phyloP scores from a whole-genome alignment of 2,113 vertebrate genomes.

The Ahaetulla prasina region DNA sequence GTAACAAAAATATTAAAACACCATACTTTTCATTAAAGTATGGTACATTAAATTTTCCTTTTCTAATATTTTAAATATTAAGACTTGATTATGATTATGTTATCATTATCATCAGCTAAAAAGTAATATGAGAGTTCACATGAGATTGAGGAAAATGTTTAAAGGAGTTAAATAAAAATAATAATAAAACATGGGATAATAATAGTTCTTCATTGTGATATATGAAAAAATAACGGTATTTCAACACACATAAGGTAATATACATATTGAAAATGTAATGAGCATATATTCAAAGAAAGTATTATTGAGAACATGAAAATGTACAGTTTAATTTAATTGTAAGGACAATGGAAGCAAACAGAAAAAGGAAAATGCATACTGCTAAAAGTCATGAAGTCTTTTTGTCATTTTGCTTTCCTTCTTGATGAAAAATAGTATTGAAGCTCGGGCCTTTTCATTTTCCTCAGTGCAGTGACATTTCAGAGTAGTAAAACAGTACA shows the following conservation, averaged over 20 bases:
- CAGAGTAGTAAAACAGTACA: slow-evolving; percentile 59
- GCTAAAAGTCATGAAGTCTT: not conserved
- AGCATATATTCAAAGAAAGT: slow-evolving; percentile 36
- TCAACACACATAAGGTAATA: slow-evolving; percentile 10
- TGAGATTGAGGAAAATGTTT: not conserved
- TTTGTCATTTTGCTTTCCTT: not conserved
- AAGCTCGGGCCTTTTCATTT: slow-evolving; percentile 37
- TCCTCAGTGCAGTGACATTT: slow-evolving; percentile 60
- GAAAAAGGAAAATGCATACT: slow-evolving; percentile 2
- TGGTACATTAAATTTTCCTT: not conserved
- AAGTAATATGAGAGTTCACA: not conserved
- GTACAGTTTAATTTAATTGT: slow-evolving; percentile 32
- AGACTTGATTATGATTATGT: not conserved
- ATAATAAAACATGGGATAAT: not conserved
- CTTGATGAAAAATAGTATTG: slow-evolving; percentile 41
- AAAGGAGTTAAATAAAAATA: not conserved
- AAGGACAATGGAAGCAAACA: slow-evolving; percentile 23
- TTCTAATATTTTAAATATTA: not conserved
- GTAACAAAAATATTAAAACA: not conserved
- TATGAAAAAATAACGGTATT: slow-evolving; percentile 18
- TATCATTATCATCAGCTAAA: not conserved
- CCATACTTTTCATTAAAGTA: not conserved
- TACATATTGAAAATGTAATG: slow-evolving; percentile 18
- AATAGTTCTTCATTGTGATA: not conserved
- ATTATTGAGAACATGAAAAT: slow-evolving; percentile 37